A percentile compares a stretch with the other conserved stretches of the same genome.
These are phyloP conservation scores for Echiichthys vipera DNA, from an alignment of 2,797 vertebrate species.

Conservation along the genomic window DNA sequence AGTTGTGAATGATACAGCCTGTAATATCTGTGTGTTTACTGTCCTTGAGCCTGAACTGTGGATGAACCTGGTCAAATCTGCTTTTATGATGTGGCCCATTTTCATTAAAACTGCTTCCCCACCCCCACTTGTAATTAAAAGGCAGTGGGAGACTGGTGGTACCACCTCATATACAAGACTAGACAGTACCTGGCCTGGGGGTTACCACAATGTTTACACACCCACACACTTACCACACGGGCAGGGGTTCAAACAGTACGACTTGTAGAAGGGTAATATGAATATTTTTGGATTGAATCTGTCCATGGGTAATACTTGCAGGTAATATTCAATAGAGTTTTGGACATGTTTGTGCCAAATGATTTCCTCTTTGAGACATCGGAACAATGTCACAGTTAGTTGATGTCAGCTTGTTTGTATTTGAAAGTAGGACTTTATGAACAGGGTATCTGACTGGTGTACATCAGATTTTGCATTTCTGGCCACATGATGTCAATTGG, in stretches of 20 bases:
- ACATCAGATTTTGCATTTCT: neutral
- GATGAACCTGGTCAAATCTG: constrained; percentile 74
- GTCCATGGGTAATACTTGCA: neutral
- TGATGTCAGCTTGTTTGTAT: neutral
- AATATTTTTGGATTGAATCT: constrained; percentile 6
- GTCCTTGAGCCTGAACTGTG: constrained; percentile 77
- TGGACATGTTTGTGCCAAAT: constrained; percentile 2
- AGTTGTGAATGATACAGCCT: constrained; percentile 51
- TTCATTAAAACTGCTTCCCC: constrained; percentile 73
- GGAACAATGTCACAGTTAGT: neutral
- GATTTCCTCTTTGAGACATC: neutral
- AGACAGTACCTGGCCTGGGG: constrained; percentile 77
- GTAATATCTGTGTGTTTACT: constrained; percentile 69
- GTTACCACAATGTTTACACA: constrained; percentile 77
- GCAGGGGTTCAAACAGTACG: constrained; percentile 38
- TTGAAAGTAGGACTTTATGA: neutral
- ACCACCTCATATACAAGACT: constrained; percentile 73
- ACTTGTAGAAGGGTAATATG: constrained; percentile 17
- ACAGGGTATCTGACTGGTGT: neutral
- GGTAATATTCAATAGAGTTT: neutral
- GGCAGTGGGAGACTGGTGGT: constrained; percentile 76
- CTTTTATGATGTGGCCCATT: constrained; percentile 76
- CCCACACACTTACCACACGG: constrained; percentile 63
- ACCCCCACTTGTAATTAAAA: constrained; percentile 72
- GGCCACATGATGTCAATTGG: too few species aligned